These are phyloP conservation scores for Jaculus jaculus DNA, from an alignment of 2,113 vertebrate genomes.

Conservation along the genomic window DNA sequence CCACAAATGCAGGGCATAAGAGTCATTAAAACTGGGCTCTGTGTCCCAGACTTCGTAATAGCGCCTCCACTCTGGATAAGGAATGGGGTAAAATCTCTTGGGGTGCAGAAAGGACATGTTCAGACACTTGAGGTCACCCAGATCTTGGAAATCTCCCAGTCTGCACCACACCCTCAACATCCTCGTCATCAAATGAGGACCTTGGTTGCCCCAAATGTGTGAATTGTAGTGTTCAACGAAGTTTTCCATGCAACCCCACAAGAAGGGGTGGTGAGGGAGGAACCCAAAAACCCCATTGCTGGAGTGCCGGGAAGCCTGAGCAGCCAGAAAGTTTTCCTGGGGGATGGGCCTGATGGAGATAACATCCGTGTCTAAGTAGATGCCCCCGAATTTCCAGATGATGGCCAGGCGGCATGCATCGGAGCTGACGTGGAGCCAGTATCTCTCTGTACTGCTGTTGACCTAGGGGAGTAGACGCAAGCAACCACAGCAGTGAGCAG, in stretches of 20 bases:
- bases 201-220: constrained; percentile 86
- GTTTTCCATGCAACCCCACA: constrained; percentile 87
- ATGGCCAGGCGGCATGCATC: constrained; percentile 85
- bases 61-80: constrained; percentile 77
- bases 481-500: neutral
- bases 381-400: constrained; percentile 87
- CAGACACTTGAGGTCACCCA: constrained; percentile 81
- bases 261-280: constrained; percentile 81
- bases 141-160: constrained; percentile 79
- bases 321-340: constrained; percentile 82
- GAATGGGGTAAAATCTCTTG: constrained; percentile 87
- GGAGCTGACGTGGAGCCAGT: constrained; percentile 85
- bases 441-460: constrained; percentile 74
- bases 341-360: constrained; percentile 87
- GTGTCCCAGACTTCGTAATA: constrained; percentile 85
- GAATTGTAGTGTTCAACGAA: constrained; percentile 87
- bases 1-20: constrained; percentile 87
- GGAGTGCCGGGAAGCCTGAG: constrained; percentile 77
- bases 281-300: constrained; percentile 88
- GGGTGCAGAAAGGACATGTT: constrained; percentile 87
- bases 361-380: constrained; percentile 88
- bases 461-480: constrained; percentile 71
- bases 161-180: constrained; percentile 83
- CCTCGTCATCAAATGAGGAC: constrained; percentile 84
- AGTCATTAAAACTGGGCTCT: constrained; percentile 81